A percentile compares a stretch with the other conserved stretches of the same genome.
Conservation (phyloP, 2,113 vertebrate species). For the Osmerus mordax region DNA sequence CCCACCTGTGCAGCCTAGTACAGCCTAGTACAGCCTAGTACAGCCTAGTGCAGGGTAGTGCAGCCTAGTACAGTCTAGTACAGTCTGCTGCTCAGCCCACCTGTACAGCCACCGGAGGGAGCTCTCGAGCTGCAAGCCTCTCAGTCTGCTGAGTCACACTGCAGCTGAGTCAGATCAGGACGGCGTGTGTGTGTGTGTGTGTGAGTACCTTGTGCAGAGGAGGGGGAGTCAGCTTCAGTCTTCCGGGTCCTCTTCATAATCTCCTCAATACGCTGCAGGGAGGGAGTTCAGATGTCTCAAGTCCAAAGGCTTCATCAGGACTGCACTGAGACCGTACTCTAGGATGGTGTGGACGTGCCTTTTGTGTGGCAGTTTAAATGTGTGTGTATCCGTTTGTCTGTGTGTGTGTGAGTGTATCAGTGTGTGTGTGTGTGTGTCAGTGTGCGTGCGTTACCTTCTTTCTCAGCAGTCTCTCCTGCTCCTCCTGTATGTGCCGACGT, state of each 20-base stretch:
- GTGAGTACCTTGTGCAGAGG: constrained; percentile 47
- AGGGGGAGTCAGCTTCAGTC: constrained; percentile 76
- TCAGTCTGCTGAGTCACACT: constrained; percentile 65
- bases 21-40: too few relatives aligned
- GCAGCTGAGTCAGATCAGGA: constrained; percentile 31
- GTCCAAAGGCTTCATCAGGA: too few relatives aligned
- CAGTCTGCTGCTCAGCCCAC: too few relatives aligned
- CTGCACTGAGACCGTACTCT: too few relatives aligned
- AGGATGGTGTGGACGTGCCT: too few relatives aligned
- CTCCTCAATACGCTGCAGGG: constrained; percentile 91
- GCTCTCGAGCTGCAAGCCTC: background rate
- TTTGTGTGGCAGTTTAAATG: background rate
- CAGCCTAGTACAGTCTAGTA: background rate
- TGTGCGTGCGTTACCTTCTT: constrained; percentile 81
- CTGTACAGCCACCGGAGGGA: constrained; percentile 35
- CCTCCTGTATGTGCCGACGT: constrained; percentile 91
- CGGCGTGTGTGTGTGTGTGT: constrained; percentile 12
- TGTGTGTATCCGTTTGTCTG: background rate
- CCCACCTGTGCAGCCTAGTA: constrained; percentile 6
- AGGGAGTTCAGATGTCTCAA: background rate
- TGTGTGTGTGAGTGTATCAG: background rate
- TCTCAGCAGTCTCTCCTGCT: constrained; percentile 90
- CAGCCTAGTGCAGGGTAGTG: background rate
- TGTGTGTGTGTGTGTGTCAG: background rate
- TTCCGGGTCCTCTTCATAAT: constrained; percentile 98